Conservation (phyloP, 2,888 invertebrate genomes). For the Amphipoea lucens region DNA sequence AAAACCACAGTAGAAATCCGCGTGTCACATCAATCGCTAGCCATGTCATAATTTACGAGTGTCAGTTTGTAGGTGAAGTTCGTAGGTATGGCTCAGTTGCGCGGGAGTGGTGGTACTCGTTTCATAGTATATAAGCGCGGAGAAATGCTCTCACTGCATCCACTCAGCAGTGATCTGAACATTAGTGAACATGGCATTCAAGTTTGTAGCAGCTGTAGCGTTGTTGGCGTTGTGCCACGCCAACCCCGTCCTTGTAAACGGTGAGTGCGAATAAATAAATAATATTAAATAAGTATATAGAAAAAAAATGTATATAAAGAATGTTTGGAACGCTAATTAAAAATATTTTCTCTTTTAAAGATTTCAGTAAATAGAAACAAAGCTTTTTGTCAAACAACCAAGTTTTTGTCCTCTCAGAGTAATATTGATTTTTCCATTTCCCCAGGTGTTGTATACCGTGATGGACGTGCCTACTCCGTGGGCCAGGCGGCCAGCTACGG, state of each 20-base stretch:
- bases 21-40: slow-evolving; percentile 73
- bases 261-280: slow-evolving; percentile 72
- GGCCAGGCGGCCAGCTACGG: slow-evolving; percentile 78
- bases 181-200: slow-evolving; percentile 80
- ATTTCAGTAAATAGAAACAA: not conserved
- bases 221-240: slow-evolving; percentile 81
- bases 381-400: not conserved
- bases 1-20: slow-evolving; percentile 57
- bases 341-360: slow-evolving; percentile 40
- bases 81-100: slow-evolving; percentile 79
- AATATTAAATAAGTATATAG: not conserved
- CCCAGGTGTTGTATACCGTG: slow-evolving; percentile 80
- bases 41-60: slow-evolving; percentile 83
- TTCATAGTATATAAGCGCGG: slow-evolving; percentile 84
- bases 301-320: not conserved
- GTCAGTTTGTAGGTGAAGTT: slow-evolving; percentile 86
- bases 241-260: slow-evolving; percentile 81
- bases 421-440: slow-evolving; percentile 31
- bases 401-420: not conserved
- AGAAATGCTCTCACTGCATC: slow-evolving; percentile 89
- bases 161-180: slow-evolving; percentile 77
- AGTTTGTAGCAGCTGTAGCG: slow-evolving; percentile 81
- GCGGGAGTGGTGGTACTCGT: slow-evolving; percentile 75
- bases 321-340: not conserved
- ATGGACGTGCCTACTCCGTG: slow-evolving; percentile 80